phyloP scores from a whole-genome alignment of 2,113 vertebrate species.

The Psittacula cyanocephala region DNA sequence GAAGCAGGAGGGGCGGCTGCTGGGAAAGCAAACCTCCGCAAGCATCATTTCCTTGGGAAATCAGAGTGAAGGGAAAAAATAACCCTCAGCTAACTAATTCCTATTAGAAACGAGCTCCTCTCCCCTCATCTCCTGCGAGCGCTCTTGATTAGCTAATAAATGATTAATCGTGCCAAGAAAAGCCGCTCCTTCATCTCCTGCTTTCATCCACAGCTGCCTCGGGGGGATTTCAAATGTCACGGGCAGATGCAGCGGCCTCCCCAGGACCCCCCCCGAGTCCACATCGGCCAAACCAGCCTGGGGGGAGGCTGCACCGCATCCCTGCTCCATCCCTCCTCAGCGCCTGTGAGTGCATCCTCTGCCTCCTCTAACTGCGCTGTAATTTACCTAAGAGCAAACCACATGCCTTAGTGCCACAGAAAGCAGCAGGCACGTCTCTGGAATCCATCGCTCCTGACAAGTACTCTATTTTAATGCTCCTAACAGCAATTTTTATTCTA shows the following conservation, averaged over 20 bases:
- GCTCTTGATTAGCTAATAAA: conserved; percentile 64
- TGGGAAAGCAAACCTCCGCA: neutral
- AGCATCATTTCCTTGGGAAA: conserved; percentile 6
- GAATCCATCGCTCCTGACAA: conserved; percentile 8
- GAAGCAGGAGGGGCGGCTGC: neutral
- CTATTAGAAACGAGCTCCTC: conserved; percentile 31
- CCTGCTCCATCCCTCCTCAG: neutral
- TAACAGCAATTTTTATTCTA: conserved; percentile 42
- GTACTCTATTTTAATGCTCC: conserved; percentile 43
- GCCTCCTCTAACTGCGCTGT: neutral
- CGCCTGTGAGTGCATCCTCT: neutral
- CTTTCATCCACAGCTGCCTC: conserved; percentile 54
- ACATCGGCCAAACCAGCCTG: accelerated
- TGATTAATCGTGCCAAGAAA: conserved; percentile 58
- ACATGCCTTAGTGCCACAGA: neutral
- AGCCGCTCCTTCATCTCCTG: conserved; percentile 38
- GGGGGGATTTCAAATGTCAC: conserved; percentile 3
- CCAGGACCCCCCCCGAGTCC: neutral
- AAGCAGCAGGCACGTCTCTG: neutral
- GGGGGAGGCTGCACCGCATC: neutral
- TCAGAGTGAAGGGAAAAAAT: neutral
- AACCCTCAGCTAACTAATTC: conserved; percentile 59
- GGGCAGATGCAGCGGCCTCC: neutral
- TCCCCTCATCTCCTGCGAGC: conserved; percentile 35
- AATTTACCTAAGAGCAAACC: neutral